These are phyloP conservation scores for Anthoscopus minutus DNA, from an alignment of 2,113 vertebrate genomes.

Conservation along the genomic window DNA sequence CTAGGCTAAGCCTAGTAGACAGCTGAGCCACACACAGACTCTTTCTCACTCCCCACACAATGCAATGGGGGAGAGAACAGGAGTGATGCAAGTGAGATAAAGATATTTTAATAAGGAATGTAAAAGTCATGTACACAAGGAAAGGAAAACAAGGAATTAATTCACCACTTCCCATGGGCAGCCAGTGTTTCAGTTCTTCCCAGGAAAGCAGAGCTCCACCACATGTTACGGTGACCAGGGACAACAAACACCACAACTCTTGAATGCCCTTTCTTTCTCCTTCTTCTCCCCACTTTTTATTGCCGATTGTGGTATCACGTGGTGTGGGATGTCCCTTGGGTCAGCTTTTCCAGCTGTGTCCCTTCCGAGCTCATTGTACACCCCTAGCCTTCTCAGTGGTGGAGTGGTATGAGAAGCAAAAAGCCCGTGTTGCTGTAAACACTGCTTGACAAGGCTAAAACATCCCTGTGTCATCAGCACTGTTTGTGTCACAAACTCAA, in stretches of 20 bases:
- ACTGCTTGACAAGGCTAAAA: background rate
- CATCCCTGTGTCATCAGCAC: background rate
- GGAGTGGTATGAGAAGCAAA: background rate
- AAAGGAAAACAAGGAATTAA: background rate
- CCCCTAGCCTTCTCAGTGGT: fast-evolving
- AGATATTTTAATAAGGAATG: background rate
- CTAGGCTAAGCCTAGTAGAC: background rate
- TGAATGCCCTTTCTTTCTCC: fast-evolving
- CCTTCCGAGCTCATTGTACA: background rate
- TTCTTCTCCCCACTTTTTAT: background rate
- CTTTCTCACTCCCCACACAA: background rate
- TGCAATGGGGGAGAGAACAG: background rate
- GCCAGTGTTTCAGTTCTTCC: background rate
- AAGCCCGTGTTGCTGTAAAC: background rate
- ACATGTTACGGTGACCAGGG: background rate
- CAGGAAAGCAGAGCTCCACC: background rate
- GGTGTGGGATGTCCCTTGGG: background rate
- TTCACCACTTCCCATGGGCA: background rate
- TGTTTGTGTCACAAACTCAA: background rate
- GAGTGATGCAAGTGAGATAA: background rate
- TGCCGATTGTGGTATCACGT: background rate
- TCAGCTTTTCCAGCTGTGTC: background rate
- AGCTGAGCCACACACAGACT: background rate
- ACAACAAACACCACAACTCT: fast-evolving
- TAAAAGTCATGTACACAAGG: fast-evolving